Evolutionary conservation across 2,113 vertebrate species (phyloP).

Genomic region (Heteronetta atricapilla): DNA sequence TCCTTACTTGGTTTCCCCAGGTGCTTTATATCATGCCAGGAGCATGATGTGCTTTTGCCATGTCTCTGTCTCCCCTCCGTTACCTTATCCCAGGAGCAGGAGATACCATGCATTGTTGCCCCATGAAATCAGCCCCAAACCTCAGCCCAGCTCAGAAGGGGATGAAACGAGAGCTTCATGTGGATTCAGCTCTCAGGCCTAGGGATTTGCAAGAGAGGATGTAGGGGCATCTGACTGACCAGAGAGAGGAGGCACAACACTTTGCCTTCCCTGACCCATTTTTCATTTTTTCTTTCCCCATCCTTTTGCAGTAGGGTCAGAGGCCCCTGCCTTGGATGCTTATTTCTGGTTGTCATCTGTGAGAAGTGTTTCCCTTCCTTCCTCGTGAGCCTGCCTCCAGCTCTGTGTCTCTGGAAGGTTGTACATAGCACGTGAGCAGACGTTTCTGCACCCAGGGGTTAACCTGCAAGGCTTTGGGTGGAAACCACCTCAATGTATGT

Average conservation of each 20-base stretch:
- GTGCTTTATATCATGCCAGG: not conserved
- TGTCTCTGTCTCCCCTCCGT: rapidly evolving
- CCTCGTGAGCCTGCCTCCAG: not conserved
- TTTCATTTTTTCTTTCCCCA: not conserved
- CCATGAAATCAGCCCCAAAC: not conserved
- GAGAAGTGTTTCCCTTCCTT: not conserved
- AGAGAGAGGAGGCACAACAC: not conserved
- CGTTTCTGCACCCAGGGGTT: not conserved
- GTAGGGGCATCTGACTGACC: not conserved
- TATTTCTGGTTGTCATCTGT: not conserved
- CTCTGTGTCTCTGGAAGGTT: not conserved
- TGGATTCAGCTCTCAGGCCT: not conserved
- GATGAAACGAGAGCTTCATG: not conserved
- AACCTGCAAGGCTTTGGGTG: not conserved
- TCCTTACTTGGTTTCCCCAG: not conserved
- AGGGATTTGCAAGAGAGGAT: not conserved
- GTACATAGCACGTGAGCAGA: not conserved
- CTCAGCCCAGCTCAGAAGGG: too few relatives aligned
- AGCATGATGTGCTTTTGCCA: not conserved
- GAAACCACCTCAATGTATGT: not conserved
- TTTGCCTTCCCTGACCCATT: not conserved
- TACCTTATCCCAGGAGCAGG: not conserved
- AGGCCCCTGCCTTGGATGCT: not conserved
- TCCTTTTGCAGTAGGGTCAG: not conserved
- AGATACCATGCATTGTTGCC: not conserved